Conservation (phyloP, 53 echinoderm and acorn worm genomes). For the Astropecten irregularis region DNA sequence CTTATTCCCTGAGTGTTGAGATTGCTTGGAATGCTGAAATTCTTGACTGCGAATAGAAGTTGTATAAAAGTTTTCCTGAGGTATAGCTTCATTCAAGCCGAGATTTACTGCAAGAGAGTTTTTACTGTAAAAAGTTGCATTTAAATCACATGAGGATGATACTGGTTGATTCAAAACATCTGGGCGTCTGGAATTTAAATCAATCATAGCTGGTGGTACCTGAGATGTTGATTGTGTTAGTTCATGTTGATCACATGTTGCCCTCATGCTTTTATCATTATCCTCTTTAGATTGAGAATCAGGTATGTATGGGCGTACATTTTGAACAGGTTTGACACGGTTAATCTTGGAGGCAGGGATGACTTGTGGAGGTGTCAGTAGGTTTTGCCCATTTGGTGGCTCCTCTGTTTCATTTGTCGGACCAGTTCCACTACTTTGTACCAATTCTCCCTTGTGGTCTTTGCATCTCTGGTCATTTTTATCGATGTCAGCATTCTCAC, state of each 20-base stretch:
- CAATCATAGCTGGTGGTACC: slow-evolving; percentile 39
- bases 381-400: not conserved
- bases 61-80: slow-evolving; percentile 21
- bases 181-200: slow-evolving; percentile 33
- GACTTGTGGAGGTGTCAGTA: not conserved
- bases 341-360: not conserved
- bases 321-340: slow-evolving; percentile 47
- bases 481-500: not conserved
- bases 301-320: slow-evolving; percentile 46
- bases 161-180: slow-evolving; percentile 22
- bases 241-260: not conserved
- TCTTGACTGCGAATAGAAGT: slow-evolving; percentile 18
- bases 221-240: slow-evolving; percentile 19
- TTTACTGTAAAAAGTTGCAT: not conserved
- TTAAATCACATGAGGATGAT: not conserved
- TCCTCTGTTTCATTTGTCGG: not conserved
- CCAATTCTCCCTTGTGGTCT: not conserved
- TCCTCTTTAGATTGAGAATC: slow-evolving; percentile 23
- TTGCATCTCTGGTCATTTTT: not conserved
- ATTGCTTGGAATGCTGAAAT: slow-evolving; percentile 45
- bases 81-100: slow-evolving; percentile 8
- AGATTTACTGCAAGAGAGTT: not conserved
- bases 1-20: slow-evolving; percentile 36
- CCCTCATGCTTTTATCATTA: not conserved
- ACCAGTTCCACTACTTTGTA: not conserved